Conservation (phyloP, 2,113 vertebrate species). For the Eubucco bourcierii region DNA sequence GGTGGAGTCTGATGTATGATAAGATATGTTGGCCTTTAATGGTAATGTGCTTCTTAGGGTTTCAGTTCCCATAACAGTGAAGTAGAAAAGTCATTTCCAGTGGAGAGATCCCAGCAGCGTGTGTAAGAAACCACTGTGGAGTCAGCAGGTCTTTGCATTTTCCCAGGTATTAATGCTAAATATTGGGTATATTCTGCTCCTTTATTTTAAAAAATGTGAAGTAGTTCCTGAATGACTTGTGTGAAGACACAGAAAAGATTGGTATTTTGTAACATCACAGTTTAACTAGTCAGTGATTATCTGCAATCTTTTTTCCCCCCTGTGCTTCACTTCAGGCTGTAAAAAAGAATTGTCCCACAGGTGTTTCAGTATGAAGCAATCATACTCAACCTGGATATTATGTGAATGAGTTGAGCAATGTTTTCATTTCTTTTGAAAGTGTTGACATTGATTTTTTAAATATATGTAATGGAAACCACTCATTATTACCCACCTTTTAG, state of each 20-base stretch:
- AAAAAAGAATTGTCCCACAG: neutral
- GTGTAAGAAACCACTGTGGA: neutral
- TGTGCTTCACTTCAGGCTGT: neutral
- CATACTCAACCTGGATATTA: neutral
- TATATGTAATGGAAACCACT: constrained; percentile 47
- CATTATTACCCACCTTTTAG: constrained; percentile 50
- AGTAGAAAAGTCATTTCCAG: neutral
- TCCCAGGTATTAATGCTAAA: neutral
- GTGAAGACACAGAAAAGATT: neutral
- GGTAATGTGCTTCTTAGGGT: neutral
- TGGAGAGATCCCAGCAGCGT: neutral
- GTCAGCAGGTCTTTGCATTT: neutral
- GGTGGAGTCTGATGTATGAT: neutral
- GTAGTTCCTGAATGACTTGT: neutral
- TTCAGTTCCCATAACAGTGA: neutral
- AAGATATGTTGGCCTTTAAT: neutral
- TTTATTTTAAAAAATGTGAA: neutral
- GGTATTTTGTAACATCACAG: neutral
- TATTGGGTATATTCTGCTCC: neutral
- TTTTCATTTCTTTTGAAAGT: constrained; percentile 49
- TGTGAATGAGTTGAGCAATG: constrained; percentile 10
- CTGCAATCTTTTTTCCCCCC: neutral
- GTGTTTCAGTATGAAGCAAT: constrained; percentile 46
- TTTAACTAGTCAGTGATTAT: neutral
- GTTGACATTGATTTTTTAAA: constrained; percentile 50